Conservation (phyloP, 2,888 invertebrate genomes). For the Boloria euphrosyne region DNA sequence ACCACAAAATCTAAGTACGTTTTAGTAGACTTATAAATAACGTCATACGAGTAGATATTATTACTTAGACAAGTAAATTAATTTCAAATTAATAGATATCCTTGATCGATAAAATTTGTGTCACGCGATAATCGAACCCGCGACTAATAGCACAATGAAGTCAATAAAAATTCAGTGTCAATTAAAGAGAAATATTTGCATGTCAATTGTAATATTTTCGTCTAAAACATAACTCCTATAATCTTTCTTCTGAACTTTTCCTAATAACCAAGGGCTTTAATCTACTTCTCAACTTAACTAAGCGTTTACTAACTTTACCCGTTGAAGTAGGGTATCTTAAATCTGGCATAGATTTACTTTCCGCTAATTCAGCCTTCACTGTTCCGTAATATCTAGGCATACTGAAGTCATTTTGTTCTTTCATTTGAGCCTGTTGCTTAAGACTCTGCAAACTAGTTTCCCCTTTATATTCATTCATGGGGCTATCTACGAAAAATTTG, state of each 20-base stretch:
- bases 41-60: no score
- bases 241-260: slow-evolving; percentile 71
- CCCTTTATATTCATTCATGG: slow-evolving; percentile 67
- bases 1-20: background rate
- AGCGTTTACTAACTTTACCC: slow-evolving; percentile 69
- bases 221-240: slow-evolving; percentile 44
- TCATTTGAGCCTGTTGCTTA: slow-evolving; percentile 77
- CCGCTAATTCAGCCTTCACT: slow-evolving; percentile 56
- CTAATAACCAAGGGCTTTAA: slow-evolving; percentile 76
- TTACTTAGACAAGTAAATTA: no score
- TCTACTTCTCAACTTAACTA: slow-evolving; percentile 70
- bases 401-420: slow-evolving; percentile 80
- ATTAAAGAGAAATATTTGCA: background rate
- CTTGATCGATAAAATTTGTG: no score
- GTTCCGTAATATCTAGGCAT: slow-evolving; percentile 85
- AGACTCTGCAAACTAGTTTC: slow-evolving; percentile 75
- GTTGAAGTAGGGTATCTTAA: slow-evolving; percentile 60
- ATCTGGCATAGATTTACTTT: slow-evolving; percentile 79
- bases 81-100: no score
- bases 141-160: no score
- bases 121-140: no score
- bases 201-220: background rate
- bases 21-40: background rate
- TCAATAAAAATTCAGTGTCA: slow-evolving; percentile 1
- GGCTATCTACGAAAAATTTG: slow-evolving; percentile 72